These are phyloP conservation scores for Hystrix brachyura DNA, from an alignment of 2,113 vertebrate species.

Conservation along the genomic window DNA sequence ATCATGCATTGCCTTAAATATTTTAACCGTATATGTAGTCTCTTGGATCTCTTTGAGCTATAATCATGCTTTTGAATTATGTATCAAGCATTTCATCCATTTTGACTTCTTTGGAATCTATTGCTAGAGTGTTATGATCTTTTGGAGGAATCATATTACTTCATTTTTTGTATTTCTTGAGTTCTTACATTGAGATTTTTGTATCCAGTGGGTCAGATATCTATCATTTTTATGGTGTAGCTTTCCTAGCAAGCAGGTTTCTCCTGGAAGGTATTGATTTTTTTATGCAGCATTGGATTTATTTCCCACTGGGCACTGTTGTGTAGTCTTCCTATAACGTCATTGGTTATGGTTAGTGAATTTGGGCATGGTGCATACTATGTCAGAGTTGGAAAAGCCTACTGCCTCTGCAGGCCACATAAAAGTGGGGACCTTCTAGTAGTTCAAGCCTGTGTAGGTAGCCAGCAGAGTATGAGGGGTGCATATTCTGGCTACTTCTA, in stretches of 20 bases:
- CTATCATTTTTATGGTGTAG: neutral
- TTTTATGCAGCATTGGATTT: neutral
- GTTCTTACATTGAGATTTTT: neutral
- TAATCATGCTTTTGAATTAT: neutral
- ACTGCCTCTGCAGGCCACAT: neutral
- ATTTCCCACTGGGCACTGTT: too few relatives aligned
- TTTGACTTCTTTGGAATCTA: neutral
- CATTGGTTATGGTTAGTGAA: neutral
- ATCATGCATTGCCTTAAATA: too few relatives aligned
- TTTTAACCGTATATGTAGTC: neutral
- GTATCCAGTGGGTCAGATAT: neutral
- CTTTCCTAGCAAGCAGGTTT: neutral
- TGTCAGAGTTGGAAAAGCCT: neutral
- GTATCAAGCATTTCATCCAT: neutral
- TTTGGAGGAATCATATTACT: neutral
- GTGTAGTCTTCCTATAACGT: neutral
- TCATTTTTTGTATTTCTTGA: neutral
- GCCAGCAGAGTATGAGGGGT: neutral
- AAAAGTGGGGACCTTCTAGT: neutral
- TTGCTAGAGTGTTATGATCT: neutral
- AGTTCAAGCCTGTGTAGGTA: neutral
- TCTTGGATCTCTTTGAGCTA: neutral
- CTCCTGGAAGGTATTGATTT: neutral
- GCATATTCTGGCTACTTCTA: neutral
- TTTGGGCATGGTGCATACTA: neutral